Conservation (phyloP, 2,113 vertebrate species). For the Fulmarus glacialis region DNA sequence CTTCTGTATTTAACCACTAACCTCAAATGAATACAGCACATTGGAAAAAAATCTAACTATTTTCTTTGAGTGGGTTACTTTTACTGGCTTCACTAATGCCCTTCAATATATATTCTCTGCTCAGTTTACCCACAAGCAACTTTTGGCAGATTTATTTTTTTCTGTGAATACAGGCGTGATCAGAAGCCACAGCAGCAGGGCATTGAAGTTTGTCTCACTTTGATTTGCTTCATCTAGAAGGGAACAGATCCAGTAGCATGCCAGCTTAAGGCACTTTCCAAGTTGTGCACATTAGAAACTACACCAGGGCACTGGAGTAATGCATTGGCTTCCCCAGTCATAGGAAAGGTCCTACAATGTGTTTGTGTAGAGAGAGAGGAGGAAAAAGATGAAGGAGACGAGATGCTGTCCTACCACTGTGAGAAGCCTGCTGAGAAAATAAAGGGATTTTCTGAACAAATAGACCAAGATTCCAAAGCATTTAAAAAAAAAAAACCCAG, state of each 20-base stretch:
- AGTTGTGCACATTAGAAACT: background rate
- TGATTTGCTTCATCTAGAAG: conserved; percentile 1
- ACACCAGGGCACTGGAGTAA: background rate
- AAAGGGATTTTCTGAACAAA: background rate
- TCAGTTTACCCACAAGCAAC: background rate
- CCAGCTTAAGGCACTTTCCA: background rate
- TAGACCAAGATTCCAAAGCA: background rate
- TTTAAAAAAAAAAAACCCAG: background rate
- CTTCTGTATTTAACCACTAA: conserved; percentile 46
- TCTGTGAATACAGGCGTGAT: background rate
- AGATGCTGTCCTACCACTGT: background rate
- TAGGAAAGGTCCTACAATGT: background rate
- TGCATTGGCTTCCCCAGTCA: background rate
- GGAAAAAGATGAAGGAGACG: background rate
- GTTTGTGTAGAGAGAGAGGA: background rate
- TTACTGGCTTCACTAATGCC: background rate
- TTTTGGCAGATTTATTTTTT: background rate
- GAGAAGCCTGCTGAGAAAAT: background rate
- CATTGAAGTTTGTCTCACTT: background rate
- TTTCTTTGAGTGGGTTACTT: conserved; percentile 1
- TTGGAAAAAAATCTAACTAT: background rate
- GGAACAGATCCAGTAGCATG: background rate
- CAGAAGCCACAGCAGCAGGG: background rate
- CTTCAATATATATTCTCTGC: background rate
- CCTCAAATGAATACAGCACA: conserved; percentile 33